phyloP scores from a whole-genome alignment of 2,113 vertebrate genomes.

The Hippocampus barbouri region DNA sequence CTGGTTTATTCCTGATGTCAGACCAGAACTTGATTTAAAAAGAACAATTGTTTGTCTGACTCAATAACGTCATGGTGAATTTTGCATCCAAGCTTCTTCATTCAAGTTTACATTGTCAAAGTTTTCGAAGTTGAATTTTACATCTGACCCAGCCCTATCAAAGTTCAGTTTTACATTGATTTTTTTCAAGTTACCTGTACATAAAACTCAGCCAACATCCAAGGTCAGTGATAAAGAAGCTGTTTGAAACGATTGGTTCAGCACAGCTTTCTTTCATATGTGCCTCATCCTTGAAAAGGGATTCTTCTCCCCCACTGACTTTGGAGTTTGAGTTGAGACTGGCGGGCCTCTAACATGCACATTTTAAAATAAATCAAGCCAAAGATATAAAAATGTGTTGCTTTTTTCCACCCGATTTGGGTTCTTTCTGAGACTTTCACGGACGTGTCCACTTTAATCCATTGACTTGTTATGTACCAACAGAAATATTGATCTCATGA shows the following conservation, averaged over 20 bases:
- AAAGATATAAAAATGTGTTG: conserved; percentile 35
- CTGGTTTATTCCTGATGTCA: conserved; percentile 1
- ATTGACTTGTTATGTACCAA: conserved; percentile 17
- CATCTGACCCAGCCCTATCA: neutral
- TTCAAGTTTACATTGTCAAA: conserved; percentile 15
- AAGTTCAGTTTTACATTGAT: conserved; percentile 15
- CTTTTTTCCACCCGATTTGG: conserved; percentile 27
- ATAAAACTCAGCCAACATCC: conserved; percentile 17
- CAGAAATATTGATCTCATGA: neutral
- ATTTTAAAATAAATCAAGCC: conserved; percentile 32
- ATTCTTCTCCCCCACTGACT: conserved; percentile 27
- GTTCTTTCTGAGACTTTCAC: conserved; percentile 35
- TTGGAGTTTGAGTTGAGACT: conserved; percentile 16
- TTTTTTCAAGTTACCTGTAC: conserved; percentile 1
- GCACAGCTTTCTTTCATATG: conserved; percentile 25
- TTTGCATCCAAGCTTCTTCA: conserved; percentile 25
- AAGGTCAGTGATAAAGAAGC: conserved; percentile 17
- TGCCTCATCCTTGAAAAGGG: conserved; percentile 37
- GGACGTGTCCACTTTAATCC: conserved; percentile 39
- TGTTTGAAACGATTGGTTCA: conserved; percentile 30
- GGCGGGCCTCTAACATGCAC: conserved; percentile 2
- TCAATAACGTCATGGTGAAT: neutral
- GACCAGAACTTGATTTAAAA: neutral
- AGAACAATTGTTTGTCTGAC: neutral
- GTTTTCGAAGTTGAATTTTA: conserved; percentile 3